Conservation (phyloP, 2,113 vertebrate species). For the Physeter macrocephalus region DNA sequence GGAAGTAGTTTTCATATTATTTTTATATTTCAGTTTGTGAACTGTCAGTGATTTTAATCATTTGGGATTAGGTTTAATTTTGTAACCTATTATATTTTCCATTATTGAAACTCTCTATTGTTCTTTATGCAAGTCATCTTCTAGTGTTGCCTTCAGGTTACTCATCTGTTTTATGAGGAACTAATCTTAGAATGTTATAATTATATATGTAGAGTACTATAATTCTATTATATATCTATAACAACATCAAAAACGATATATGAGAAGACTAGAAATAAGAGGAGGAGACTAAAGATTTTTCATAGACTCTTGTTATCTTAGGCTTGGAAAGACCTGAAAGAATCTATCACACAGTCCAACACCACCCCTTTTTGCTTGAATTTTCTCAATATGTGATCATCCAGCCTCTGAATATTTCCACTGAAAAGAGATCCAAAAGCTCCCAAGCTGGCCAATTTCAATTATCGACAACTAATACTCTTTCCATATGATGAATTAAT, state of each 20-base stretch:
- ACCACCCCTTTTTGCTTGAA: not conserved
- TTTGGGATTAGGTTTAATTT: not conserved
- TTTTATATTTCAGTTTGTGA: not conserved
- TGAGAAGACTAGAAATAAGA: not conserved
- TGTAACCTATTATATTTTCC: not conserved
- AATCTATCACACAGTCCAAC: not conserved
- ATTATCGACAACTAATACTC: not conserved
- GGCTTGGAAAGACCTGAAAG: not conserved
- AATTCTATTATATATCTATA: not conserved
- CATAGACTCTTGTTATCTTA: not conserved
- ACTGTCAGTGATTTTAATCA: not conserved
- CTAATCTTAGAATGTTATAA: not conserved
- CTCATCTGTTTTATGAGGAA: not conserved
- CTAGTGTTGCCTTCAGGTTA: not conserved
- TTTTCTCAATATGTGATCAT: not conserved
- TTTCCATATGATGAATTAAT: not conserved
- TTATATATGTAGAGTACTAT: not conserved
- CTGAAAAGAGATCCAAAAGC: not conserved
- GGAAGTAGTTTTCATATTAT: not conserved
- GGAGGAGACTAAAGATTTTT: not conserved
- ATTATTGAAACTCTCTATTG: not conserved
- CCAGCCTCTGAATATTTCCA: not conserved
- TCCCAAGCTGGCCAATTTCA: not conserved
- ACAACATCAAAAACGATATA: not conserved
- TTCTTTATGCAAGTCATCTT: not conserved